These are phyloP conservation scores for Zeus faber DNA, from an alignment of 2,113 vertebrate species.

Conservation along the genomic window DNA sequence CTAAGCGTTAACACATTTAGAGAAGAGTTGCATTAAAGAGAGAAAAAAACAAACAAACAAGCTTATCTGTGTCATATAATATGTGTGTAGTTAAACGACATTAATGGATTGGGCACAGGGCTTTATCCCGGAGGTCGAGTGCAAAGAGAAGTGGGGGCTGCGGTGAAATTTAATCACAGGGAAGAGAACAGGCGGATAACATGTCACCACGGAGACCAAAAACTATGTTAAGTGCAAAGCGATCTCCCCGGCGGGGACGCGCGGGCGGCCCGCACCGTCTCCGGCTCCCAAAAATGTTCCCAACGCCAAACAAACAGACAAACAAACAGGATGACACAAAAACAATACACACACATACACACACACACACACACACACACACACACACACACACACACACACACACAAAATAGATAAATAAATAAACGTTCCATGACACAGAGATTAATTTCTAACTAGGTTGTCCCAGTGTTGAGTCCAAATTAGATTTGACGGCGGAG, in stretches of 20 bases:
- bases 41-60: too few species aligned
- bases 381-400: too few species aligned
- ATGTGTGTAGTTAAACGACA: conserved; percentile 37
- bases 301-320: too few species aligned
- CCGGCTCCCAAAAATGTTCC: conserved; percentile 10
- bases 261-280: conserved; percentile 16
- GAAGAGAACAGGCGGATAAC: conserved; percentile 39
- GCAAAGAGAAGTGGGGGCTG: conserved; percentile 26
- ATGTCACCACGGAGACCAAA: conserved; percentile 33
- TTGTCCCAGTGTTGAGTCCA: too few species aligned
- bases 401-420: too few species aligned
- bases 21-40: conserved; percentile 33
- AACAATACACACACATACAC: too few species aligned
- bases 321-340: too few species aligned
- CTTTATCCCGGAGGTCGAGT: conserved; percentile 49
- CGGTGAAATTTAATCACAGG: conserved; percentile 43
- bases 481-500: too few species aligned
- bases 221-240: conserved; percentile 44
- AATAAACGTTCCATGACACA: too few species aligned
- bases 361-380: too few species aligned
- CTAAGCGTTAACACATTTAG: conserved; percentile 6
- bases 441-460: too few species aligned
- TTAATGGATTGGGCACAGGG: conserved; percentile 48
- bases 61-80: too few species aligned
- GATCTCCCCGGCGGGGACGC: conserved; percentile 18